Evolutionary conservation across 2,113 vertebrate species (phyloP).

Genomic region (Upupa epops): DNA sequence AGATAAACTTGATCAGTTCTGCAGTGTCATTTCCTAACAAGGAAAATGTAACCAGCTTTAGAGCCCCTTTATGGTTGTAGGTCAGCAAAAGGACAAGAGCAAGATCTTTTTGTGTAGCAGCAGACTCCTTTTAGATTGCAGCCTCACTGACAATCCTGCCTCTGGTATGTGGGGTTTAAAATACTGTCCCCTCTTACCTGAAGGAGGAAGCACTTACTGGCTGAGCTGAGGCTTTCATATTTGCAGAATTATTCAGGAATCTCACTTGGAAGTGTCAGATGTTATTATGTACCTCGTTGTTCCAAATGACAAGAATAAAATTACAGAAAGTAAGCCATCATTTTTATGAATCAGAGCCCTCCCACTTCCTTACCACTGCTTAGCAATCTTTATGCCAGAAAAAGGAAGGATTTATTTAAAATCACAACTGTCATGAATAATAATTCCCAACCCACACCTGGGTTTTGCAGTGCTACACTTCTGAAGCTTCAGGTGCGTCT

Average conservation of each 20-base stretch:
- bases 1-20: neutral
- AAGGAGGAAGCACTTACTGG: neutral
- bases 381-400: constrained; percentile 52
- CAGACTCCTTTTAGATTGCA: neutral
- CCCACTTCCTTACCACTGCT: constrained; percentile 55
- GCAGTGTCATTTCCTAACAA: neutral
- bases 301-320: constrained; percentile 62
- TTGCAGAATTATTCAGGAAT: constrained; percentile 29
- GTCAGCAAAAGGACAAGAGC: neutral
- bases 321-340: constrained; percentile 53
- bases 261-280: constrained; percentile 62
- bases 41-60: neutral
- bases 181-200: neutral
- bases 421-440: constrained; percentile 54
- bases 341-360: constrained; percentile 64
- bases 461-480: constrained; percentile 30
- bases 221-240: constrained; percentile 12
- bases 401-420: constrained; percentile 65
- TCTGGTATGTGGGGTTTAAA: neutral
- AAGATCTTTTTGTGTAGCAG: neutral
- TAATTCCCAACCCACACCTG: constrained; percentile 54
- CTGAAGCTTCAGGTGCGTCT: constrained; percentile 32
- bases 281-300: constrained; percentile 55
- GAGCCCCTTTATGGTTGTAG: neutral
- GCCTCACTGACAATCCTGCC: neutral